These are phyloP conservation scores for Drosophila ananassae DNA, from an alignment of 1,140 invertebrate genomes.

Conservation along the genomic window DNA sequence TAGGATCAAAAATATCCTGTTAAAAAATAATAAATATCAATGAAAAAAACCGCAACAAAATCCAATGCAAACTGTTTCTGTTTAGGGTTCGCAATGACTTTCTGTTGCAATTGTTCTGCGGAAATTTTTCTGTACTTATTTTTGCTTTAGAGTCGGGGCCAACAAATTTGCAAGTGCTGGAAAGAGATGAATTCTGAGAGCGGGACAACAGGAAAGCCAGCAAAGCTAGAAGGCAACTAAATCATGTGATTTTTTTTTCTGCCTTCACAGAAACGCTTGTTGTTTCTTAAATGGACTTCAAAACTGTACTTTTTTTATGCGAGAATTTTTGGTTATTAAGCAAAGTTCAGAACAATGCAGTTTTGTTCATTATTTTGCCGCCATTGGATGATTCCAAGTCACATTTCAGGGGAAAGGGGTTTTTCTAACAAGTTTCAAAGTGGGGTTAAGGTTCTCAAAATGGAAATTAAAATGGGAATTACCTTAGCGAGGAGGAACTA, in stretches of 20 bases:
- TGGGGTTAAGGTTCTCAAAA: slow-evolving; percentile 19
- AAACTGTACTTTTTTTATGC: slow-evolving; percentile 55
- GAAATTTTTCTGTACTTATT: slow-evolving; percentile 66
- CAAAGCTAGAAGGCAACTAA: slow-evolving; percentile 56
- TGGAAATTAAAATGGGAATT: slow-evolving; percentile 41
- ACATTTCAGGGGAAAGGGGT: slow-evolving; percentile 32
- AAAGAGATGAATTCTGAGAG: slow-evolving; percentile 2
- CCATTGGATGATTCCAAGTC: slow-evolving; percentile 30
- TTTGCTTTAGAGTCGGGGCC: slow-evolving; percentile 1
- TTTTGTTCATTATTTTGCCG: slow-evolving; percentile 48
- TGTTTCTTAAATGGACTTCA: slow-evolving; percentile 29
- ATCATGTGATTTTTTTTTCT: slow-evolving; percentile 77
- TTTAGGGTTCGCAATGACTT: slow-evolving; percentile 64
- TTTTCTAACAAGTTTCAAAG: slow-evolving; percentile 9
- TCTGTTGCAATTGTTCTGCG: slow-evolving; percentile 51
- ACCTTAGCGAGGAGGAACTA: slow-evolving; percentile 13
- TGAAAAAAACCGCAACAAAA: neutral
- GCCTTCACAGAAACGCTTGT: slow-evolving; percentile 25
- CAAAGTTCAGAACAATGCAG: slow-evolving; percentile 69
- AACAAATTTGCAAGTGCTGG: slow-evolving; percentile 19
- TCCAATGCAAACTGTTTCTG: slow-evolving; percentile 16
- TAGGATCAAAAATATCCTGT: neutral
- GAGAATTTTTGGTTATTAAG: slow-evolving; percentile 68
- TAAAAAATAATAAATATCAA: neutral
- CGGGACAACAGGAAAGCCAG: neutral